Percentiles rank a stretch among this genome's conserved stretches.
phyloP scores from a whole-genome alignment of 2,888 invertebrate species.

The Meteorus colon region DNA sequence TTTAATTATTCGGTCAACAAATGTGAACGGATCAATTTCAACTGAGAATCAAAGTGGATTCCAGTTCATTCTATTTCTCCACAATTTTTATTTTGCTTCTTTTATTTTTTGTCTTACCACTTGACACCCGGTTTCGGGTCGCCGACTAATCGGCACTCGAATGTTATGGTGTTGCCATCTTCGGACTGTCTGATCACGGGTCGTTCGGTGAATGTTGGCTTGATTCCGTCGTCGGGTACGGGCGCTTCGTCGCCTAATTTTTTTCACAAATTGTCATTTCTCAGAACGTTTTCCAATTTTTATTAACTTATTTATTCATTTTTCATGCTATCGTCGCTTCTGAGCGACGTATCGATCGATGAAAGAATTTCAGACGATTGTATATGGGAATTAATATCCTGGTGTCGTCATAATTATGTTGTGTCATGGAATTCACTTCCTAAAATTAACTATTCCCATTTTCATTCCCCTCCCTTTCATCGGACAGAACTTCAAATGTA shows the following conservation, averaged over 20 bases:
- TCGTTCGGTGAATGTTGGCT: constrained; percentile 98
- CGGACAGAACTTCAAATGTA: constrained; percentile 3
- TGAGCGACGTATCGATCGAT: constrained; percentile 53
- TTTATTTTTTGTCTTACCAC: constrained; percentile 83
- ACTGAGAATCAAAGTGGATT: background rate
- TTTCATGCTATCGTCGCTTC: constrained; percentile 29
- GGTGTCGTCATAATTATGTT: background rate
- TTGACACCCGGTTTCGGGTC: constrained; percentile 94
- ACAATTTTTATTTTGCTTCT: background rate
- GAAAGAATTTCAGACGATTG: too few relatives aligned
- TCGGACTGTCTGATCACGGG: constrained; percentile 97
- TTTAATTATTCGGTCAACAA: background rate
- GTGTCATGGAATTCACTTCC: background rate
- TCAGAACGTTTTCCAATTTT: constrained; percentile 38
- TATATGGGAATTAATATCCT: too few relatives aligned
- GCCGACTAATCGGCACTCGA: constrained; percentile 98
- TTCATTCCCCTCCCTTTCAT: background rate
- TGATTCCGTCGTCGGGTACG: constrained; percentile 93
- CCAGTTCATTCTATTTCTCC: background rate
- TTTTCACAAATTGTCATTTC: constrained; percentile 33
- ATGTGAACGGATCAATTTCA: background rate
- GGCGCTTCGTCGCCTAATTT: constrained; percentile 94
- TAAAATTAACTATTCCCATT: background rate
- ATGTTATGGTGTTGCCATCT: constrained; percentile 95
- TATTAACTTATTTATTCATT: constrained; percentile 29